Conservation (phyloP, 2,888 invertebrate species). For the Drymonia ruficornis region DNA sequence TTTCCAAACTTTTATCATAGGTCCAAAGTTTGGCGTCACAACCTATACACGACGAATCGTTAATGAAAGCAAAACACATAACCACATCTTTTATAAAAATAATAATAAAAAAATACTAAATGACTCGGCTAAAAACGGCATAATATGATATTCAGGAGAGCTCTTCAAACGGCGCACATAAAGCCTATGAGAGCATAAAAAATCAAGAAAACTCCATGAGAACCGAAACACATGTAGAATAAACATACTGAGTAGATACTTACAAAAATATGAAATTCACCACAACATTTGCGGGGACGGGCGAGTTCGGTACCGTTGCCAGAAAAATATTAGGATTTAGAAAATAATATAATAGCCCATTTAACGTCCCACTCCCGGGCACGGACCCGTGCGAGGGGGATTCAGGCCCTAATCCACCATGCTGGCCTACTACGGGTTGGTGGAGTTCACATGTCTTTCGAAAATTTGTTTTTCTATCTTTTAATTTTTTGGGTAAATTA, state of each 20-base stretch:
- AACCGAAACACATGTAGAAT: constrained; percentile 84
- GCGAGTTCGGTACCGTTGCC: constrained; percentile 58
- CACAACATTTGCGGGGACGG: constrained; percentile 83
- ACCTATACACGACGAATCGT: neutral
- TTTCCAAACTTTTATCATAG: no score
- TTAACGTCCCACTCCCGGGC: no score
- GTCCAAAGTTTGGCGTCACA: no score
- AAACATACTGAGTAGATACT: constrained; percentile 84
- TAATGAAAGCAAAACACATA: constrained; percentile 12
- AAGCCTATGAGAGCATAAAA: constrained; percentile 83
- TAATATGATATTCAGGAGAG: constrained; percentile 78
- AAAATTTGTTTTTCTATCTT: no score
- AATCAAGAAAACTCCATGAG: constrained; percentile 83
- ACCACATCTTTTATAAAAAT: constrained; percentile 11
- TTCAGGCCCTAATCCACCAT: no score
- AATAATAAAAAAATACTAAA: constrained; percentile 54
- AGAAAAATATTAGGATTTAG: constrained; percentile 29
- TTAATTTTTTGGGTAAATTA: no score
- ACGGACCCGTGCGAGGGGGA: no score
- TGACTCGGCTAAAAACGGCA: constrained; percentile 66
- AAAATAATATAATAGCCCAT: no score
- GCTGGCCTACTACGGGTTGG: no score
- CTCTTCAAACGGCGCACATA: constrained; percentile 70
- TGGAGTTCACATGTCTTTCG: no score
- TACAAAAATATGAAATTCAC: constrained; percentile 86